phyloP scores from a whole-genome alignment of 64 coral and sea anemone species.

The Anthopleura sola region DNA sequence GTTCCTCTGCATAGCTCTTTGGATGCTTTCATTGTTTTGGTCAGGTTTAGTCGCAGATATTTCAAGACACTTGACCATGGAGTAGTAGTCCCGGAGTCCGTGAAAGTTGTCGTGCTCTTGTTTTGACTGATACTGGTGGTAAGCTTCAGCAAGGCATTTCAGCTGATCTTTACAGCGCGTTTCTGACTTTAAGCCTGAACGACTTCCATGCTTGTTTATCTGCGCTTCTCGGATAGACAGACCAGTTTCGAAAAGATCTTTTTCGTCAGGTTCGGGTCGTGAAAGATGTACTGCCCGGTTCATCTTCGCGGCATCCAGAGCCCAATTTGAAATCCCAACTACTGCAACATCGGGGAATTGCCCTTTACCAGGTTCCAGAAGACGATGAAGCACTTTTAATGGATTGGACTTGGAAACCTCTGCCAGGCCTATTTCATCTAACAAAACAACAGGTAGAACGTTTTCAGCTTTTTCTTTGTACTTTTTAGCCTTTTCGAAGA shows the following conservation, averaged over 20 bases:
- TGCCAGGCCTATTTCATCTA: conserved; percentile 72
- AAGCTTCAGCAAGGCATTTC: conserved; percentile 71
- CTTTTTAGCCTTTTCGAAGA: conserved; percentile 75
- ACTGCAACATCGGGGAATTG: conserved; percentile 68
- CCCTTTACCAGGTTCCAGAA: conserved; percentile 48
- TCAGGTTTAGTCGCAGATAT: background rate
- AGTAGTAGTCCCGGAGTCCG: conserved; percentile 90
- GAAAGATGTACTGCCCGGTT: conserved; percentile 72
- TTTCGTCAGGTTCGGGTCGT: conserved; percentile 50
- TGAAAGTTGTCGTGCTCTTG: conserved; percentile 82
- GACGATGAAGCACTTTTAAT: conserved; percentile 63
- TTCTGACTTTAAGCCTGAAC: background rate
- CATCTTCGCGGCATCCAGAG: conserved; percentile 74
- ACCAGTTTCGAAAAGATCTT: conserved; percentile 72
- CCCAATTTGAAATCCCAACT: conserved; percentile 77
- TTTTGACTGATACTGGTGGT: conserved; percentile 65
- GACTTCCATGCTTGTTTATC: background rate
- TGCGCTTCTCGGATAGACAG: conserved; percentile 33
- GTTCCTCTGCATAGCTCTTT: conserved; percentile 72
- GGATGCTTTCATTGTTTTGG: conserved; percentile 24
- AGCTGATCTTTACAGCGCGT: conserved; percentile 28
- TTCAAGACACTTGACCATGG: conserved; percentile 70
- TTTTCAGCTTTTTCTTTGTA: conserved; percentile 43
- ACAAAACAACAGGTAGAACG: conserved; percentile 61
- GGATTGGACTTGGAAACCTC: conserved; percentile 69